A percentile compares a stretch with the other conserved stretches of the same genome.
These are phyloP conservation scores for Hypolimnas misippus DNA, from an alignment of 2,888 invertebrate genomes.

Conservation along the genomic window DNA sequence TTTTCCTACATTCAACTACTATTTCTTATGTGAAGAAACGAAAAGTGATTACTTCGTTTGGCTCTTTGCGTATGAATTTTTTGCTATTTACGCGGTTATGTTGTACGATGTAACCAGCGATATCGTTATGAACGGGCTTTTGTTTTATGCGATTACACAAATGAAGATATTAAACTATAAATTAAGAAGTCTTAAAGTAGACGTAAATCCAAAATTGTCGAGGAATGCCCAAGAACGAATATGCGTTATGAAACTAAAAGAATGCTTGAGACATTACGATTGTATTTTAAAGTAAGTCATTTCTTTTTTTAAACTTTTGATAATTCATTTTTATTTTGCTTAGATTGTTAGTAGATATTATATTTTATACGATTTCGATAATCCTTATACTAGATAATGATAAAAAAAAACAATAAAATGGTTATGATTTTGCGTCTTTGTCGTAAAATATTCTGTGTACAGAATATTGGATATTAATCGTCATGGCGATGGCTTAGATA, in stretches of 20 bases:
- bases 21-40: conserved; percentile 23
- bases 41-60: conserved; percentile 16
- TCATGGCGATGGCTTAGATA: no score
- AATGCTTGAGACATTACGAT: conserved; percentile 27
- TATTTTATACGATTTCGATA: no score
- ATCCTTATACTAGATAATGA: no score
- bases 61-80: conserved; percentile 21
- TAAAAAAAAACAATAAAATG: no score
- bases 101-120: conserved; percentile 20
- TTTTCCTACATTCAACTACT: conserved; percentile 29
- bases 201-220: conserved; percentile 4
- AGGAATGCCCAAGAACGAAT: conserved; percentile 10
- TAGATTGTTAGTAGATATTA: no score
- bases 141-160: conserved; percentile 28
- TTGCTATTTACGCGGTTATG: conserved; percentile 32
- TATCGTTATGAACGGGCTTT: conserved; percentile 21
- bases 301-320: not conserved
- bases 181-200: conserved; percentile 6
- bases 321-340: no score
- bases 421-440: no score
- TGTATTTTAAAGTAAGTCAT: conserved; percentile 21
- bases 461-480: no score
- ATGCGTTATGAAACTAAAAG: conserved; percentile 16
- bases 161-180: conserved; percentile 21
- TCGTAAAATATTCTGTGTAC: no score